Evolutionary conservation across 2,797 vertebrate genomes (phyloP).

Genomic region (Mormyrops boulengeri): DNA sequence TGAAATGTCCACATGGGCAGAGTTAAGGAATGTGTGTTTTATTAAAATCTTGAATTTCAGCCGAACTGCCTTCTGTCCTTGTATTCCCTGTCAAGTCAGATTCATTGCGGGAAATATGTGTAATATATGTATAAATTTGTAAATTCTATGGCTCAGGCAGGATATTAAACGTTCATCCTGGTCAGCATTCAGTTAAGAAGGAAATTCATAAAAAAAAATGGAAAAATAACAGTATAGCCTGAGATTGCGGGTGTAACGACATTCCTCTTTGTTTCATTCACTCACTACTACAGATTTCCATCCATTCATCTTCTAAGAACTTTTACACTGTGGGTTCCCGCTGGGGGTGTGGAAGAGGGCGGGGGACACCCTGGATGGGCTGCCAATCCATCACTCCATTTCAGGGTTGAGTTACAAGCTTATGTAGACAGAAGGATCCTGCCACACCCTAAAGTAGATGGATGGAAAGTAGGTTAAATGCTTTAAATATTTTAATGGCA

Average conservation of each 20-base stretch:
- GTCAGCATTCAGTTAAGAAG: not conserved
- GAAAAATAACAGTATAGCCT: not conserved
- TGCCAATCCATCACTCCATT: not conserved
- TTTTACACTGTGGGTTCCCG: not conserved
- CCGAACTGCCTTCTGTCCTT: not conserved
- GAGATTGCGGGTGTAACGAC: not conserved
- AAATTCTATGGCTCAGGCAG: not conserved
- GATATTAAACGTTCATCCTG: not conserved
- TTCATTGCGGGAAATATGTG: not conserved
- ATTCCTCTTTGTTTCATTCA: not conserved
- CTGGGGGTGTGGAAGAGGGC: not conserved
- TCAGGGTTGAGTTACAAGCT: not conserved
- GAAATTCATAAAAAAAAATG: not conserved
- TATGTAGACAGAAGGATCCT: not conserved
- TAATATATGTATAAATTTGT: not conserved
- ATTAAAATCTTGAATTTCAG: constrained; percentile 17
- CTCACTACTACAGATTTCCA: not conserved
- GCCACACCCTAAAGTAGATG: not conserved
- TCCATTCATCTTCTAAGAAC: not conserved
- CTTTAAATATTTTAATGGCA: not conserved
- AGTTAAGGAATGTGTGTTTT: not conserved
- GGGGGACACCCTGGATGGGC: not conserved
- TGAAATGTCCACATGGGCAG: not conserved
- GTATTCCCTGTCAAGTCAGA: not conserved
- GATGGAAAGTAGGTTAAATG: not conserved